These are phyloP conservation scores for Pseudolycoriella hygida DNA, from an alignment of 2,888 invertebrate genomes.

Conservation along the genomic window DNA sequence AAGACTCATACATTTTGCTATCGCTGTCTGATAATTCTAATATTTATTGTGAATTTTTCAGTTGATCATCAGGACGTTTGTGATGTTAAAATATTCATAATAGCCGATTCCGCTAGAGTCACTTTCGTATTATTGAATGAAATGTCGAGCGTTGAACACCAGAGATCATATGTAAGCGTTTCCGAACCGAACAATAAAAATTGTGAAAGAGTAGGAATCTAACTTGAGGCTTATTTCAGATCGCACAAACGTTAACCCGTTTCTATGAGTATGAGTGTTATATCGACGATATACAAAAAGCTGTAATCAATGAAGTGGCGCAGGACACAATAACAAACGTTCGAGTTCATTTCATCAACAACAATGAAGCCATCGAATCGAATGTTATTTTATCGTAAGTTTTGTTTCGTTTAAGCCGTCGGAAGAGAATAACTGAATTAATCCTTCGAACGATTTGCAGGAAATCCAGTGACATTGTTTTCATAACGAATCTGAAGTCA, in stretches of 20 bases:
- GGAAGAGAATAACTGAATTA: too few species aligned
- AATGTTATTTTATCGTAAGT: slow-evolving; percentile 31
- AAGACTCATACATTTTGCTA: too few species aligned
- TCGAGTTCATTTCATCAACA: slow-evolving; percentile 38
- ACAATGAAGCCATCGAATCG: slow-evolving; percentile 33
- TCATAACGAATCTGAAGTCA: slow-evolving; percentile 28
- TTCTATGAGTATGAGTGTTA: slow-evolving; percentile 37
- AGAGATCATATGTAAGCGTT: slow-evolving; percentile 32
- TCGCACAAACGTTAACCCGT: slow-evolving; percentile 32
- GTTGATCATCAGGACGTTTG: slow-evolving; percentile 29
- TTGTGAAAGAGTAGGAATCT: too few species aligned
- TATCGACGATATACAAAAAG: slow-evolving; percentile 33
- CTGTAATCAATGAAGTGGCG: slow-evolving; percentile 24
- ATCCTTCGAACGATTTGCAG: too few species aligned
- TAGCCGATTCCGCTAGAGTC: slow-evolving; percentile 37
- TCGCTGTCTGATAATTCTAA: too few species aligned
- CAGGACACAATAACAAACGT: slow-evolving; percentile 31
- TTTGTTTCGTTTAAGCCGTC: not conserved
- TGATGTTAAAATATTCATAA: slow-evolving; percentile 36
- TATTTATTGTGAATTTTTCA: too few species aligned
- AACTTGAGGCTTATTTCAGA: too few species aligned
- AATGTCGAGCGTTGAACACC: slow-evolving; percentile 25
- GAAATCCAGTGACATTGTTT: slow-evolving; percentile 30
- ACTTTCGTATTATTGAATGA: slow-evolving; percentile 37
- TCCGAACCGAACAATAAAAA: slow-evolving; percentile 3